Evolutionary conservation across 2,113 vertebrate species (phyloP).

Genomic region (Dipodomys merriami): DNA sequence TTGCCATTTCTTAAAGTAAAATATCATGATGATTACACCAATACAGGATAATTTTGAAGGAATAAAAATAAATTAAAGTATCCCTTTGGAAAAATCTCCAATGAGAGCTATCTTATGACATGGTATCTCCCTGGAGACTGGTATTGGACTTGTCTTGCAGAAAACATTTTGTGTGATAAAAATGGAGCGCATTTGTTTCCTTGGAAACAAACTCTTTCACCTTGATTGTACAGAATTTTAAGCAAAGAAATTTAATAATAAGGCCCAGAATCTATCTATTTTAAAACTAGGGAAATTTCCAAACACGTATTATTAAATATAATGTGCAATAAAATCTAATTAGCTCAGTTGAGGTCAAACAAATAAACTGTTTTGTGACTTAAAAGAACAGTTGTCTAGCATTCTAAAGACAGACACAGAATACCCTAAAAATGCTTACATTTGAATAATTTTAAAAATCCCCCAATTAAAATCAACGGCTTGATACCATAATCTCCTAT

Average conservation of each 20-base stretch:
- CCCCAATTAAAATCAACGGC: not conserved
- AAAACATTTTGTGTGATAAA: slow-evolving; percentile 74
- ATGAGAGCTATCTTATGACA: slow-evolving; percentile 16
- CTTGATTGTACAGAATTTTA: slow-evolving; percentile 76
- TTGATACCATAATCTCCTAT: slow-evolving; percentile 16
- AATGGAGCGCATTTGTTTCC: slow-evolving; percentile 86
- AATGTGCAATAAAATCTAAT: slow-evolving; percentile 54
- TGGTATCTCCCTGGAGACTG: slow-evolving; percentile 70
- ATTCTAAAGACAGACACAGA: not conserved
- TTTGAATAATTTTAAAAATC: slow-evolving; percentile 31
- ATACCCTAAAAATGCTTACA: not conserved
- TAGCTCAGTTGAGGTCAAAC: slow-evolving; percentile 46
- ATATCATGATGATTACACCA: not conserved
- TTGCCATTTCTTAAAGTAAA: not conserved
- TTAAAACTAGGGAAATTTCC: slow-evolving; percentile 80
- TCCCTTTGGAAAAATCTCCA: slow-evolving; percentile 51
- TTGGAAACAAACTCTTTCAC: slow-evolving; percentile 89
- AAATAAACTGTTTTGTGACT: slow-evolving; percentile 56
- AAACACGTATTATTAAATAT: slow-evolving; percentile 72
- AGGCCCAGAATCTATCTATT: slow-evolving; percentile 81
- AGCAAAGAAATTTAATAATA: slow-evolving; percentile 81
- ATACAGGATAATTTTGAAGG: not conserved
- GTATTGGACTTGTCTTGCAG: slow-evolving; percentile 80
- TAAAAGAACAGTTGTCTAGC: slow-evolving; percentile 61
- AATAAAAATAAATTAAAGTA: slow-evolving; percentile 44